Base-by-base conservation (phyloP, 2,888 invertebrate genomes). In the Himalopsyche tibetana region DNA sequence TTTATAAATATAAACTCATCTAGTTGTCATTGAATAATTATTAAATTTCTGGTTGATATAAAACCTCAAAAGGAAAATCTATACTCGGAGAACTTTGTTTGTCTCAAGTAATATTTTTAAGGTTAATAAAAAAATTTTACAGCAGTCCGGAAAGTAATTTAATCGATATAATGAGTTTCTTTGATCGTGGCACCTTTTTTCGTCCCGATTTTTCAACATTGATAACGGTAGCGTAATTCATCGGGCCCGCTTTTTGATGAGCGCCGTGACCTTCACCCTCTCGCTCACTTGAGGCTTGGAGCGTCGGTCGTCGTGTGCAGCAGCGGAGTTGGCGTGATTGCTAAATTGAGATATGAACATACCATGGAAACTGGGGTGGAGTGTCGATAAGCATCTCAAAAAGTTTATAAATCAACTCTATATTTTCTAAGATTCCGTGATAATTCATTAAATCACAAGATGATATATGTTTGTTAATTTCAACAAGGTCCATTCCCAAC, bases 341-440 rank as follows among this genome's bases (percentile, higher is more conserved):
- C 74, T 74, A 74, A 74, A 74, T 74, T 74, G 74, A 74, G 74
- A 74, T 74, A 74, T 74, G 74, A 74, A 38, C 74, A 74, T 38
- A 74, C 74, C 74, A 36, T 74, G 36, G 74, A 74, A 74, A 36
- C 74, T 36, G 74, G 74, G 74, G 74, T 74, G 74, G 74, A 74
- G 74, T 74, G 36, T 38, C 36, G 36, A 36, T 74, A 74, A 36
- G 36, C 36, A 69, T 69, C 28, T 12, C 51, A 0, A 2, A 74
- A 38, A 74, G 11, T 28, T 6, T 38, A 38, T 36, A 74, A 38
- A 74, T 51, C 51, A 51, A 51, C 51, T 51, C 51, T 51, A 51
- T 51, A 51, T 51, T 51, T 51, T 3, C 15, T 15, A 2, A 51
- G 51, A 51, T 51, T 51, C 15, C 15, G 51, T 51, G 51, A 51